Evolutionary conservation across 1,140 invertebrate genomes (phyloP), one percentile per base, ranked within the genome.

Genomic region (Bombus confusus): DNA sequence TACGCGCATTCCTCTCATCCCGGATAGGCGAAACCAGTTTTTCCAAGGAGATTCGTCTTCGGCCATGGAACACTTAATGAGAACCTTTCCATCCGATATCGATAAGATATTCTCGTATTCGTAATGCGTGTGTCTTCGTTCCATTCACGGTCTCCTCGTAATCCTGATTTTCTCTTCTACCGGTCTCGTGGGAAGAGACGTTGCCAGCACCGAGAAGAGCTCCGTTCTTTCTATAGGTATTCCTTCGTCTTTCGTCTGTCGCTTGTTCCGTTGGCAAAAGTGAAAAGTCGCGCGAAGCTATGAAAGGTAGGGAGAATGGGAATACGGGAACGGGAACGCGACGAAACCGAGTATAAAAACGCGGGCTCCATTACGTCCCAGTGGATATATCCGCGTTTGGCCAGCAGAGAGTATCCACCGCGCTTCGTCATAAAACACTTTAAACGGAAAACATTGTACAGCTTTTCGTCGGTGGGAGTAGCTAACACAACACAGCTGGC

Each of bases 51-150:
- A 39, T 43, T 39, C 13, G 22, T 6, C 66, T 13, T 57, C 69
- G 39, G 6, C 10, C 59, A n/a, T 41, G 79, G 31, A 47, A 47
- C 22, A 18, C n/a, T 64, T 86, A 86, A 86, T 64, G 85, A 86
- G 34, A 43, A 39, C 25, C 28, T 10, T n/a, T 5, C 37, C 22
- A 9, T 22, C 31, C 79, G 84, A 86, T 86, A 86, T 75, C 79
- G 85, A 86, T 83, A 76, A 85, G 78, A 85, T 85, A 73, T 81
- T 85, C 64, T 62, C n/a, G 76, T 73, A 52, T 79, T 80, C 66
- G 75, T 80, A 52, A 64, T 47, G 76, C 76, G 75, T 71, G 1
- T 10, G 3, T 43, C 68, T 52, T n/a, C 15, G 39, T 66, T 25
- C 34, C 73, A 2, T 34, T 10, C 25, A 3, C 39, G 28, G 13